phyloP scores from a whole-genome alignment of 2,113 vertebrate species.

The Apaloderma vittatum region DNA sequence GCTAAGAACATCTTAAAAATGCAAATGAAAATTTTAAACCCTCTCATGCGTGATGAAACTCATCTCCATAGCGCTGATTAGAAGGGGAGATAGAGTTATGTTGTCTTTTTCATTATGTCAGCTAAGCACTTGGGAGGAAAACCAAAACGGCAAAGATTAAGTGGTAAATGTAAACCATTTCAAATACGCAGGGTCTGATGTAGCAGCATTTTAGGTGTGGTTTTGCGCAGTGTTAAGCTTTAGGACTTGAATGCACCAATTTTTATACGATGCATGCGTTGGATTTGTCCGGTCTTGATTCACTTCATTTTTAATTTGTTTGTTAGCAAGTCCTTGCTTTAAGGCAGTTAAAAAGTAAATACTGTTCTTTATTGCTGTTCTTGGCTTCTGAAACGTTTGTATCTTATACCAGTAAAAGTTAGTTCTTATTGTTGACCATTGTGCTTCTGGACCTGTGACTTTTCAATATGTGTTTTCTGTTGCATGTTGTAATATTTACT shows the following conservation, averaged over 20 bases:
- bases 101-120: background rate
- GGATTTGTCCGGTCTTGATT: background rate
- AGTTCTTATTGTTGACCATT: background rate
- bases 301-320: background rate
- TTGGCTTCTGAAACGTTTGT: background rate
- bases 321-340: background rate
- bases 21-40: background rate
- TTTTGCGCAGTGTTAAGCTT: background rate
- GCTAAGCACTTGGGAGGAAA: background rate
- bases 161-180: background rate
- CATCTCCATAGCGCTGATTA: background rate
- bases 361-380: background rate
- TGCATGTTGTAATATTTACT: background rate
- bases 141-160: background rate
- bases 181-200: background rate
- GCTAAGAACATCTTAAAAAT: background rate
- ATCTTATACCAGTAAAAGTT: background rate
- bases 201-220: background rate
- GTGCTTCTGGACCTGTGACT: fast-evolving
- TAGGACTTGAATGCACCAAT: background rate
- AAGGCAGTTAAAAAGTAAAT: background rate
- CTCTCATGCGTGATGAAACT: fast-evolving
- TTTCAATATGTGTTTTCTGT: fast-evolving
- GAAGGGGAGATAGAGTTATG: background rate
- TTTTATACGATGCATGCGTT: background rate